These are phyloP conservation scores for Argyra leucocephala DNA, from an alignment of 2,888 invertebrate species.

Conservation along the genomic window DNA sequence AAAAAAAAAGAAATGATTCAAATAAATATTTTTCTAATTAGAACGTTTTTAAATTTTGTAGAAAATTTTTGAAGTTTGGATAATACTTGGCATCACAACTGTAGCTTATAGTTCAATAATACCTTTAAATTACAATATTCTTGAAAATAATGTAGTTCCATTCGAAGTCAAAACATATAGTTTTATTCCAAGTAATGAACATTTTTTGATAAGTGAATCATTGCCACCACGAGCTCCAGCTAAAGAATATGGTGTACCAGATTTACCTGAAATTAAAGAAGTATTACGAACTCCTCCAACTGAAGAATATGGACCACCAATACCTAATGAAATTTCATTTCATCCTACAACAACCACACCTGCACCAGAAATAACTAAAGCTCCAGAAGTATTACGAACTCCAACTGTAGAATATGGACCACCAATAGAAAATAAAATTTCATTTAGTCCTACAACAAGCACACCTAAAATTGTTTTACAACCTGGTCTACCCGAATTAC, in stretches of 20 bases:
- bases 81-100: not conserved
- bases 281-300: not conserved
- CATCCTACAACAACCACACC: too few species aligned
- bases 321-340: too few species aligned
- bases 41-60: not conserved
- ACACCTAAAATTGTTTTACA: not conserved
- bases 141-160: not conserved
- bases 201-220: not conserved
- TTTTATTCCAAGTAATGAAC: not conserved
- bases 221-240: not conserved
- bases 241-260: constrained; percentile 4
- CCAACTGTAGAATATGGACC: too few species aligned
- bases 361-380: too few species aligned
- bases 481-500: not conserved
- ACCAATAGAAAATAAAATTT: too few species aligned
- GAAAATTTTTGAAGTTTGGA: not conserved
- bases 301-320: too few species aligned
- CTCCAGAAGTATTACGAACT: too few species aligned
- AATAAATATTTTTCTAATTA: not conserved
- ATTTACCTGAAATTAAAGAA: not conserved
- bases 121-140: not conserved
- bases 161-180: not conserved
- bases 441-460: too few species aligned
- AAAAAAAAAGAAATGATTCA: not conserved
- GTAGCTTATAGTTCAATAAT: not conserved